Base-by-base conservation (phyloP, 1,140 invertebrate genomes). In the Diabrotica undecimpunctata region DNA sequence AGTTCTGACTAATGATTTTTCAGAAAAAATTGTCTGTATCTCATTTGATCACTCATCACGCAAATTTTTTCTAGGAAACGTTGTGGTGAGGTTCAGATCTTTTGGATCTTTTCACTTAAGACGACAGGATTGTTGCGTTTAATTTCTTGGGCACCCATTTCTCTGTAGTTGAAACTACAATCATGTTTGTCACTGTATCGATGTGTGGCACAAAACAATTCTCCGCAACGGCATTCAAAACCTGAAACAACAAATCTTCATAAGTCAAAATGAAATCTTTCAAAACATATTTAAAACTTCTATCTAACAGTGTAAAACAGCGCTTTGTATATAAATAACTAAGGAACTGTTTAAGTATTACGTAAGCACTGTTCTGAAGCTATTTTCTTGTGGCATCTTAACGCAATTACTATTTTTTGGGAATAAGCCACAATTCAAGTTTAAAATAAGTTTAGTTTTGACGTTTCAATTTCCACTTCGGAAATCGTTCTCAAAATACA, bases 131-230 rank as follows among this genome's bases (percentile, higher is more conserved):
- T 99, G 85, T 98, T 98, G 84, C 97, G 96, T 80, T 96, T 88
- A 80, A 99, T 98, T 82, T 99, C 95, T 83, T 98, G 93, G 80
- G 96, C 96, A 72, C 96, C 97, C 81, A 97, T 89, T 86, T 98
- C 94, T 83, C 96, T 92, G 83, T 99, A 99, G 85, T 99, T 93
- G 83, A 99, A 99, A 75, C 91, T 92, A 87, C 97, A 99, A 78
- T 96, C 90, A 84, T 99, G 97, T 84, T 97, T 98, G 86, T 98
- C 96, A 80, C 96, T 97, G 87, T 99, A 99, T 83, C 97, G 92
- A 85, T 99, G 97, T 78, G 97, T 88, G 74, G 94, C 91, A 83
- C 97, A 99, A 85, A 93, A 99, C 67, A 98, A 84, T 73, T 96
- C 96, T 72, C 96, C 97, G 85, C 97, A 99, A 78, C 97, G 93